A percentile compares a stretch with the other conserved stretches of the same genome.
Evolutionary conservation across 2,113 vertebrate species (phyloP).

Genomic region (Riparia riparia): DNA sequence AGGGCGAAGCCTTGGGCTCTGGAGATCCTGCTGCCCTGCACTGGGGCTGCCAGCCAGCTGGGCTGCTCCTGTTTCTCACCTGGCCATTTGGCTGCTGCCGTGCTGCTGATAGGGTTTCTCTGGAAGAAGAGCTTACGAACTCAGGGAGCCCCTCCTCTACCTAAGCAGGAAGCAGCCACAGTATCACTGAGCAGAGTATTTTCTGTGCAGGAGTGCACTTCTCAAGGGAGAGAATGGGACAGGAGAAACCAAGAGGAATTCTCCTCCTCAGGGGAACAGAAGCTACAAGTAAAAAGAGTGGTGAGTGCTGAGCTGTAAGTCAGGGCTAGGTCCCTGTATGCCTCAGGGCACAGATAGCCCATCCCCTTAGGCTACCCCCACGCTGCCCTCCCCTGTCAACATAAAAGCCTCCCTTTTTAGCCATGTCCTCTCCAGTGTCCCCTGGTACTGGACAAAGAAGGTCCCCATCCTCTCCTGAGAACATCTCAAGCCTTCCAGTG

Average conservation of each 20-base stretch:
- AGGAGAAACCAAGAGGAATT: not conserved
- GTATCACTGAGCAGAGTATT: not conserved
- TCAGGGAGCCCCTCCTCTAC: not conserved
- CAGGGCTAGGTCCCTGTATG: not conserved
- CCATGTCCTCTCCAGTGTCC: not conserved
- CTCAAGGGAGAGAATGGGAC: not conserved
- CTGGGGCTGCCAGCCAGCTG: not conserved
- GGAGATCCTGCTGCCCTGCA: not conserved
- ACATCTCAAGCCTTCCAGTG: not conserved
- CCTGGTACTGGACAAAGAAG: not conserved
- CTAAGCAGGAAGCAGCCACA: not conserved
- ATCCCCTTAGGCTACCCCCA: no score
- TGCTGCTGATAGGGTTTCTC: not conserved
- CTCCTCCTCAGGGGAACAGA: not conserved
- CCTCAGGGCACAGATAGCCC: not conserved
- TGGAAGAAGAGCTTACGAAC: not conserved
- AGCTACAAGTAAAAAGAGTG: not conserved
- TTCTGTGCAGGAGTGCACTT: not conserved
- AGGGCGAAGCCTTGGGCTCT: not conserved
- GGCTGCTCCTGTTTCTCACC: not conserved
- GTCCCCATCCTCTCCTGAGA: not conserved
- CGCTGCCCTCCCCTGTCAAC: accelerated
- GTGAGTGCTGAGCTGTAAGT: not conserved
- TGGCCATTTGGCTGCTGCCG: not conserved
- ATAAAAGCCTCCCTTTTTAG: not conserved